phyloP scores from a whole-genome alignment of 2,888 invertebrate genomes.

The Mythimna lalbum region DNA sequence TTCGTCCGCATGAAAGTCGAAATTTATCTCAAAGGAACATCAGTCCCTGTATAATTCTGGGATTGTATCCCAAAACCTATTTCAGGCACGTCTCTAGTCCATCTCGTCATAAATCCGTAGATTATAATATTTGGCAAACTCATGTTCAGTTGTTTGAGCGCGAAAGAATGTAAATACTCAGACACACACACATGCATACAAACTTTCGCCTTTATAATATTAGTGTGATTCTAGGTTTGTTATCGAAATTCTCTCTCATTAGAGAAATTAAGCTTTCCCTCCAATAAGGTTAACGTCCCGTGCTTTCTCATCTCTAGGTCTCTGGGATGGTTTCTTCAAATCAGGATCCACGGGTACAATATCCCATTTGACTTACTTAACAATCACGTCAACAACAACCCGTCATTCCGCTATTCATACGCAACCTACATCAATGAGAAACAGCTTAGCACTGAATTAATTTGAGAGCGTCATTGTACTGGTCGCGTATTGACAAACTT shows the following conservation, averaged over 20 bases:
- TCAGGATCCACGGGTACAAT: not conserved
- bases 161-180: too few relatives aligned
- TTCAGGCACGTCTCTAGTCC: too few relatives aligned
- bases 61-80: too few relatives aligned
- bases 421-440: constrained; percentile 48
- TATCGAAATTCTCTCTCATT: constrained; percentile 10
- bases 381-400: constrained; percentile 16
- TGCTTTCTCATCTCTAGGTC: constrained; percentile 24
- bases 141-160: too few relatives aligned
- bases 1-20: too few relatives aligned
- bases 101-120: too few relatives aligned
- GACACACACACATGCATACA: too few relatives aligned
- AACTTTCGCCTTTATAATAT: too few relatives aligned
- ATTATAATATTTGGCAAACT: too few relatives aligned
- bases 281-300: constrained; percentile 7
- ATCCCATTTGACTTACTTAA: constrained; percentile 16
- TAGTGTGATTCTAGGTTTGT: not conserved
- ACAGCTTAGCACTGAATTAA: constrained; percentile 46
- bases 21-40: too few relatives aligned
- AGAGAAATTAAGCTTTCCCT: constrained; percentile 14
- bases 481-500: constrained; percentile 60
- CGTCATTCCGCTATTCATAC: constrained; percentile 35
- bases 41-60: too few relatives aligned
- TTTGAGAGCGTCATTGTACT: constrained; percentile 50
- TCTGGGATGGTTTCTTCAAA: constrained; percentile 11